These are phyloP conservation scores for Drosophila acutilabella DNA, from an alignment of 2,888 invertebrate species.

Conservation along the genomic window DNA sequence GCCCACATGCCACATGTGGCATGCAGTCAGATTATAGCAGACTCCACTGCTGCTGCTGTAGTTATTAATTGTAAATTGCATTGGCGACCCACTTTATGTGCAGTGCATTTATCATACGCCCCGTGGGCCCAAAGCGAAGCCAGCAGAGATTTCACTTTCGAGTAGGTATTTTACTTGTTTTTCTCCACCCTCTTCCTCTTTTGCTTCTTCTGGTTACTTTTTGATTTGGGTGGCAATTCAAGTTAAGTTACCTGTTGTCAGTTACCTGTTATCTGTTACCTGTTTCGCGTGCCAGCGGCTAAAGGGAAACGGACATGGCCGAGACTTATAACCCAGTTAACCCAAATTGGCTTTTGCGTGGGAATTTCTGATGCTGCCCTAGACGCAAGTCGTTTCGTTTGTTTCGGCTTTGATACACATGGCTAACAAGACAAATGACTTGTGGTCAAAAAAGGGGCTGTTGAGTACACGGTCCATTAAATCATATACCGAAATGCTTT, in stretches of 20 bases:
- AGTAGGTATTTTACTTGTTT: constrained; percentile 60
- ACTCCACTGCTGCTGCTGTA: constrained; percentile 5
- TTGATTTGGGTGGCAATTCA: constrained; percentile 12
- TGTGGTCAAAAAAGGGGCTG: constrained; percentile 55
- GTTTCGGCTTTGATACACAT: background rate
- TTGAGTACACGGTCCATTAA: constrained; percentile 72
- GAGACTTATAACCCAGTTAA: constrained; percentile 18
- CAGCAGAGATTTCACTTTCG: constrained; percentile 69
- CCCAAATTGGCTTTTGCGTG: constrained; percentile 70
- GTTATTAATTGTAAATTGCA: constrained; percentile 76
- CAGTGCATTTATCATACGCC: constrained; percentile 72
- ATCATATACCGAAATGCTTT: constrained; percentile 57
- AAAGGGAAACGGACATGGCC: constrained; percentile 44
- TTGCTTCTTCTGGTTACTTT: background rate
- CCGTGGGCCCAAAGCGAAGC: constrained; percentile 33
- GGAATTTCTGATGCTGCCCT: constrained; percentile 55
- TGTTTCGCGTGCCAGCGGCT: constrained; percentile 34
- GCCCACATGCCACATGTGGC: constrained; percentile 40
- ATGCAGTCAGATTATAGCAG: constrained; percentile 14
- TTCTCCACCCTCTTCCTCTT: background rate
- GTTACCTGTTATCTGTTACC: constrained; percentile 51
- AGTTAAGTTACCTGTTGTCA: constrained; percentile 19
- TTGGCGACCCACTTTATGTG: constrained; percentile 66
- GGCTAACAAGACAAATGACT: constrained; percentile 32
- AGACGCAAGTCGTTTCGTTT: constrained; percentile 7